Evolutionary conservation across 2,888 invertebrate species (phyloP).

Genomic region (Hypolimnas misippus): DNA sequence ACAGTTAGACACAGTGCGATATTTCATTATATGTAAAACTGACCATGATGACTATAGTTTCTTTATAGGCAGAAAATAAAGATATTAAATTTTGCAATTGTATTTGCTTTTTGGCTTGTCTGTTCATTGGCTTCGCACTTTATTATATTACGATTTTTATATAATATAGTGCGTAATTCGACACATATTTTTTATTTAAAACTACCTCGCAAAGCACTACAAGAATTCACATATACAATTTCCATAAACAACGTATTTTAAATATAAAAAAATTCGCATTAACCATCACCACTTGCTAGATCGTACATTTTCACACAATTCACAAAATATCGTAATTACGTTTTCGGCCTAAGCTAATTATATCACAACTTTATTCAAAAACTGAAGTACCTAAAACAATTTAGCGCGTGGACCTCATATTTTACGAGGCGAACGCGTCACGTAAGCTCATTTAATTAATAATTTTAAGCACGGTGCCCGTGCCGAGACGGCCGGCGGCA

Average conservation of each 20-base stretch:
- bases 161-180: too few relatives aligned
- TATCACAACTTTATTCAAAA: slow-evolving; percentile 10
- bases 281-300: neutral
- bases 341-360: slow-evolving; percentile 6
- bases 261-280: neutral
- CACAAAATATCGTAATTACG: slow-evolving; percentile 1
- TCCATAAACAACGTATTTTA: neutral
- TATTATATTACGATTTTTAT: too few relatives aligned
- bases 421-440: slow-evolving; percentile 33
- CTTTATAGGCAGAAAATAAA: too few relatives aligned
- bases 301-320: neutral
- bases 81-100: too few relatives aligned
- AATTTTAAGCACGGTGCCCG: slow-evolving; percentile 46
- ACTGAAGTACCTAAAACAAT: slow-evolving; percentile 10
- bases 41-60: too few relatives aligned
- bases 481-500: slow-evolving; percentile 37
- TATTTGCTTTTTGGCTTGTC: too few relatives aligned
- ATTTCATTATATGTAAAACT: too few relatives aligned
- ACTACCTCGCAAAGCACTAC: too few relatives aligned
- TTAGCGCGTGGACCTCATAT: slow-evolving; percentile 17
- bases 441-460: slow-evolving; percentile 49
- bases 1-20: too few relatives aligned
- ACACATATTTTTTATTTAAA: too few relatives aligned
- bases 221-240: too few relatives aligned
- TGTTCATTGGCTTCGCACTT: too few relatives aligned